Percentiles rank a stretch among this genome's conserved stretches.
Evolutionary conservation across 2,888 invertebrate genomes (phyloP).

Genomic region (Hemaris fuciformis): DNA sequence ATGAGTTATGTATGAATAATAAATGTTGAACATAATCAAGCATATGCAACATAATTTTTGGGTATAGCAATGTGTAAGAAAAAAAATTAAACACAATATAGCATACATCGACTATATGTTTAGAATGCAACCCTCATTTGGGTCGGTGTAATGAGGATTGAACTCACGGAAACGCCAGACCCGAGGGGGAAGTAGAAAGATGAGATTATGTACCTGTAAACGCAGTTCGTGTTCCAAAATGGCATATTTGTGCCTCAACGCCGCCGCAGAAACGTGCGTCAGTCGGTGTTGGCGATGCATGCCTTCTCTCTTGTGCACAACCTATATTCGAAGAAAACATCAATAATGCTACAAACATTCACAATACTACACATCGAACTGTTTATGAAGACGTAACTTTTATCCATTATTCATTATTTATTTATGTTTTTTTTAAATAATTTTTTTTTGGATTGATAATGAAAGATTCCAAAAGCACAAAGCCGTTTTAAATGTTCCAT

Average conservation of each 20-base stretch:
- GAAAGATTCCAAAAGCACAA: conserved; percentile 8
- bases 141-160: neutral
- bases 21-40: too few species aligned
- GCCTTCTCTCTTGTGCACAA: conserved; percentile 71
- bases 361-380: neutral
- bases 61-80: neutral
- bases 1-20: too few species aligned
- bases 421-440: neutral
- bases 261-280: conserved; percentile 67
- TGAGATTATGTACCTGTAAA: conserved; percentile 59
- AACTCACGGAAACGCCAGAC: neutral
- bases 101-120: neutral
- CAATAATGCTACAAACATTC: neutral
- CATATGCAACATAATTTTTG: too few species aligned
- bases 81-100: neutral
- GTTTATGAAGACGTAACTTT: neutral
- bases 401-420: neutral
- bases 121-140: neutral
- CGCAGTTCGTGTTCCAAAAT: conserved; percentile 74
- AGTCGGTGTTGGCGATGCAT: conserved; percentile 61
- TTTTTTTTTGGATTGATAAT: neutral
- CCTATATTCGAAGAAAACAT: conserved; percentile 41
- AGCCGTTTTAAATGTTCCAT: conserved; percentile 11
- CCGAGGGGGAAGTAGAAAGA: neutral
- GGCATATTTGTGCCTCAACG: conserved; percentile 74